These are phyloP conservation scores for Pardosa pseudoannulata DNA, from an alignment of 2,888 invertebrate species.

Conservation along the genomic window DNA sequence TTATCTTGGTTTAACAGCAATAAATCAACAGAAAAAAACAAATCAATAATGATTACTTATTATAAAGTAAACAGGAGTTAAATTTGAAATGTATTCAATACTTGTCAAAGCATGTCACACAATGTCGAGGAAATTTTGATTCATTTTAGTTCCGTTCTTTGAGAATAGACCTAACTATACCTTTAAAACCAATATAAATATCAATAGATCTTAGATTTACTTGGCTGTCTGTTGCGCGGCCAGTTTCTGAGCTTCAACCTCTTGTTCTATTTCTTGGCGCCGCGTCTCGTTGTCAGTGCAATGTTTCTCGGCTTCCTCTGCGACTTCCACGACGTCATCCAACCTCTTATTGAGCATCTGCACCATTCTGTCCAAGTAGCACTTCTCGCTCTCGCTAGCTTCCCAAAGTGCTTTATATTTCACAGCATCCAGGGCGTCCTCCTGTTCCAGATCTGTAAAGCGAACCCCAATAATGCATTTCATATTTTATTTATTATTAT, in stretches of 20 bases:
- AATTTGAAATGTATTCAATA: too few relatives aligned
- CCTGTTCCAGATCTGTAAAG: background rate
- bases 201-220: conserved; percentile 12
- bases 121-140: too few relatives aligned
- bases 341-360: background rate
- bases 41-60: too few relatives aligned
- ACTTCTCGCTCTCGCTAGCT: conserved; percentile 35
- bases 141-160: too few relatives aligned
- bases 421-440: conserved; percentile 3
- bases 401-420: conserved; percentile 53
- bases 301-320: conserved; percentile 36
- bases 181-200: too few relatives aligned
- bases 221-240: background rate
- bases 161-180: too few relatives aligned
- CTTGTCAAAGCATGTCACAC: too few relatives aligned
- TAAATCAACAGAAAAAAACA: too few relatives aligned
- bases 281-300: conserved; percentile 16
- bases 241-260: conserved; percentile 27
- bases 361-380: conserved; percentile 34
- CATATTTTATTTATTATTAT: too few relatives aligned
- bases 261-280: conserved; percentile 19
- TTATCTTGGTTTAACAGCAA: too few relatives aligned
- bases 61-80: too few relatives aligned
- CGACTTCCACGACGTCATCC: conserved; percentile 11
- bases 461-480: too few relatives aligned